These are phyloP conservation scores for Camponotus floridanus DNA, from an alignment of 1,140 invertebrate species.

Conservation along the genomic window DNA sequence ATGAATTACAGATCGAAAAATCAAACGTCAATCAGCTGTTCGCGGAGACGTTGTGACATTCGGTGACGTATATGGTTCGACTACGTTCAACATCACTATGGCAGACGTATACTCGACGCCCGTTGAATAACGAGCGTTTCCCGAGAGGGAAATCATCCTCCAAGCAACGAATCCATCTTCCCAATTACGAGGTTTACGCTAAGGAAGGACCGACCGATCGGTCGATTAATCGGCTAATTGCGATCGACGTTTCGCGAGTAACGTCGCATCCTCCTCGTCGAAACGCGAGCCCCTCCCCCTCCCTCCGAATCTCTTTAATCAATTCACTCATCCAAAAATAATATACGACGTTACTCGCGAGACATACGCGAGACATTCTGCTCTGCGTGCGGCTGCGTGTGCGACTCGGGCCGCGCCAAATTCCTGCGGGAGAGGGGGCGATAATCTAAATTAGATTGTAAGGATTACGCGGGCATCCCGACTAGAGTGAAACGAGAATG, in stretches of 20 bases:
- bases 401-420: slow-evolving; percentile 24
- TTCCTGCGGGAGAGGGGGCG: background rate
- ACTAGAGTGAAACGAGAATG: background rate
- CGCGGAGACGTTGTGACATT: slow-evolving; percentile 32
- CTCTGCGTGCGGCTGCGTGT: background rate
- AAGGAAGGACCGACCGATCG: slow-evolving; percentile 49
- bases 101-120: slow-evolving; percentile 57
- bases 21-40: slow-evolving; percentile 5
- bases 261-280: background rate
- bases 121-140: slow-evolving; percentile 24
- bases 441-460: background rate
- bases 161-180: slow-evolving; percentile 51
- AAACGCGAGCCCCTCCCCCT: no score
- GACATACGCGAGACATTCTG: background rate
- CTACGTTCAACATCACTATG: slow-evolving; percentile 55
- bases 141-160: slow-evolving; percentile 4
- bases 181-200: slow-evolving; percentile 51
- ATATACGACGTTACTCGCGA: slow-evolving; percentile 29
- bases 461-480: no score
- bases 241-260: slow-evolving; percentile 35
- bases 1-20: slow-evolving; percentile 22
- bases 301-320: background rate
- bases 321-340: background rate
- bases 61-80: slow-evolving; percentile 3
- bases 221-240: slow-evolving; percentile 58